Evolutionary conservation across 1,140 invertebrate genomes (phyloP).

Genomic region (Macrostomum lignano): DNA sequence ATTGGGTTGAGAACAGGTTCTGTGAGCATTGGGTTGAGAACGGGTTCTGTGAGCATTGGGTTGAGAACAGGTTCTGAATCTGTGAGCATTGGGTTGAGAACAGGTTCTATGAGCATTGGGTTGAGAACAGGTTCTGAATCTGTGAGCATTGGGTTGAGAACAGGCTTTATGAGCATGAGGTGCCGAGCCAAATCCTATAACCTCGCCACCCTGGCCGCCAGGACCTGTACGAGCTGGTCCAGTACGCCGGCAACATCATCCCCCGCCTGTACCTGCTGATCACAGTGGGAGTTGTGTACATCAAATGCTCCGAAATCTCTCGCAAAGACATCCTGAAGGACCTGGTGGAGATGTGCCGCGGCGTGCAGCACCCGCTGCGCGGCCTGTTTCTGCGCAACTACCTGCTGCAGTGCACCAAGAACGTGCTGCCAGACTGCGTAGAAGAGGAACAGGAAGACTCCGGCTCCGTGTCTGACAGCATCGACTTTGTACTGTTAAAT

Average conservation of each 20-base stretch:
- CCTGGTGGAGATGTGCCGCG: slow-evolving; percentile 93
- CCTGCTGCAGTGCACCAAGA: slow-evolving; percentile 61
- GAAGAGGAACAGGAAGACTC: background rate
- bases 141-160: too few relatives aligned
- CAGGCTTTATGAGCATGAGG: too few relatives aligned
- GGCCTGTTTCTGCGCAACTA: slow-evolving; percentile 60
- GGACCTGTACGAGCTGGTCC: slow-evolving; percentile 83
- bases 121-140: too few relatives aligned
- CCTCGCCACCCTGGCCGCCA: too few relatives aligned
- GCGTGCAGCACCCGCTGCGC: slow-evolving; percentile 76
- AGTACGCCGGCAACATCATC: slow-evolving; percentile 94
- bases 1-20: too few relatives aligned
- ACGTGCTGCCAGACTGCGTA: slow-evolving; percentile 50
- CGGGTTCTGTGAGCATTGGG: too few relatives aligned
- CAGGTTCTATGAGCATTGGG: too few relatives aligned
- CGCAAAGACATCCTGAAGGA: slow-evolving; percentile 71
- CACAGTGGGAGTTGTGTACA: slow-evolving; percentile 89
- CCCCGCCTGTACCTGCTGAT: slow-evolving; percentile 81
- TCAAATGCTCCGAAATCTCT: slow-evolving; percentile 68
- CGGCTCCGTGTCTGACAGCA: slow-evolving; percentile 48
- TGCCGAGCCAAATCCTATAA: too few relatives aligned
- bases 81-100: too few relatives aligned
- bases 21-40: too few relatives aligned
- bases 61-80: too few relatives aligned
- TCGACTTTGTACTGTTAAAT: slow-evolving; percentile 90